Conservation (phyloP, 2,113 vertebrate genomes). For the Otus sunia region DNA sequence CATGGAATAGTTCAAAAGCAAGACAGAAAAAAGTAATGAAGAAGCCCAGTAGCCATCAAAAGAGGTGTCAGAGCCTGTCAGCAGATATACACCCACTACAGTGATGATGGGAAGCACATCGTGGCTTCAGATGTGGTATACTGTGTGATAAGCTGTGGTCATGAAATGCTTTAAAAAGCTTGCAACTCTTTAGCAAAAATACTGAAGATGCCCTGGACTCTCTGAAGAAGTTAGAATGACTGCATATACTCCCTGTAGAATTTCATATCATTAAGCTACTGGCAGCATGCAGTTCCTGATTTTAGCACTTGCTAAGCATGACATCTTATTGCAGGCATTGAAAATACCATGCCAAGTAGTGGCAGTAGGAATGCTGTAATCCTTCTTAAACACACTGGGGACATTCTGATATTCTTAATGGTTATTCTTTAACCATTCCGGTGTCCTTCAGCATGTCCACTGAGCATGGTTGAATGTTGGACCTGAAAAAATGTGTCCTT, state of each 20-base stretch:
- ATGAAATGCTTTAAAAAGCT: conserved; percentile 19
- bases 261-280: not conserved
- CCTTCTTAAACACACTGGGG: not conserved
- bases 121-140: not conserved
- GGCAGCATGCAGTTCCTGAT: not conserved
- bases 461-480: not conserved
- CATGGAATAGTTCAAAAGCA: not conserved
- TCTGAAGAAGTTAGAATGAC: not conserved
- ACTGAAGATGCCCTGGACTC: not conserved
- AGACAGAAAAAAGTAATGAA: not conserved
- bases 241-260: not conserved
- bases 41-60: not conserved
- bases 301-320: conserved; percentile 1
- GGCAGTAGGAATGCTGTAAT: conserved; percentile 22
- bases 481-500: not conserved
- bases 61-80: not conserved
- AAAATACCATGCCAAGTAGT: conserved; percentile 15
- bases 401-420: not conserved
- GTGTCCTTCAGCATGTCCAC: not conserved
- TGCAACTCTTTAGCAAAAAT: not conserved
- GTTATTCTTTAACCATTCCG: not conserved
- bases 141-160: not conserved
- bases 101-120: not conserved
- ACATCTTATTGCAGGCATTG: not conserved
- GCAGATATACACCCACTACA: not conserved